Percentiles rank a stretch among this genome's conserved stretches.
These are phyloP conservation scores for Macrosteles quadrilineatus DNA, from an alignment of 1,140 invertebrate genomes.

Conservation along the genomic window DNA sequence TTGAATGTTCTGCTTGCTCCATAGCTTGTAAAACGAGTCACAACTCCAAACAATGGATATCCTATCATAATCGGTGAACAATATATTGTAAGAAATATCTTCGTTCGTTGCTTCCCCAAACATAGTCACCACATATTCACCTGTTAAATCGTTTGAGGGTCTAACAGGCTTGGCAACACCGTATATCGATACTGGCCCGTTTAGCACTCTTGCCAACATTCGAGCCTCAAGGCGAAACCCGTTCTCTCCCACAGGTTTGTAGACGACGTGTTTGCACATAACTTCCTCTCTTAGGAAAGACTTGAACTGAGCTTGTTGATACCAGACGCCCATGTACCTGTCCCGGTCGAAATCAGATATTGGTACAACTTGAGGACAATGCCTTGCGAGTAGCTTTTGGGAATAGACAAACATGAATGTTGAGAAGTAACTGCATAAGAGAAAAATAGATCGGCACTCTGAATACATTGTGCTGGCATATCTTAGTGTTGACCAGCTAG, in stretches of 20 bases:
- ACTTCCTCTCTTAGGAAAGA: not conserved
- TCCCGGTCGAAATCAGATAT: not conserved
- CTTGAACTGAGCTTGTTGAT: not conserved
- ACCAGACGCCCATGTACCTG: not conserved
- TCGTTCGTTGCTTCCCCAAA: not conserved
- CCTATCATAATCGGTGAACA: not conserved
- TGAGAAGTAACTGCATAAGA: too few species aligned
- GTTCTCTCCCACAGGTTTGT: not conserved
- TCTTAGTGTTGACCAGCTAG: too few species aligned
- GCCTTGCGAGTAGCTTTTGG: not conserved
- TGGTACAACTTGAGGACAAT: not conserved
- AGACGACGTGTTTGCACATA: not conserved
- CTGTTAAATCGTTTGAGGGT: not conserved
- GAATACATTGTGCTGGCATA: too few species aligned
- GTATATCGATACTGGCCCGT: not conserved
- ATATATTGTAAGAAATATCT: not conserved
- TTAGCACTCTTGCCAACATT: not conserved
- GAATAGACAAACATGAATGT: too few species aligned
- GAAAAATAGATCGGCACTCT: too few species aligned
- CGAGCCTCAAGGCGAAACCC: not conserved
- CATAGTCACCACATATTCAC: constrained; percentile 1
- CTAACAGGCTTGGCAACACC: not conserved
- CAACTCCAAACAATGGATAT: not conserved
- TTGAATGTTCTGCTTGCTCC: too few species aligned
- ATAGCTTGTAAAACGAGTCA: too few species aligned